These are phyloP conservation scores for Drosophila fuyamai DNA, from an alignment of 1,140 invertebrate genomes.

Conservation along the genomic window DNA sequence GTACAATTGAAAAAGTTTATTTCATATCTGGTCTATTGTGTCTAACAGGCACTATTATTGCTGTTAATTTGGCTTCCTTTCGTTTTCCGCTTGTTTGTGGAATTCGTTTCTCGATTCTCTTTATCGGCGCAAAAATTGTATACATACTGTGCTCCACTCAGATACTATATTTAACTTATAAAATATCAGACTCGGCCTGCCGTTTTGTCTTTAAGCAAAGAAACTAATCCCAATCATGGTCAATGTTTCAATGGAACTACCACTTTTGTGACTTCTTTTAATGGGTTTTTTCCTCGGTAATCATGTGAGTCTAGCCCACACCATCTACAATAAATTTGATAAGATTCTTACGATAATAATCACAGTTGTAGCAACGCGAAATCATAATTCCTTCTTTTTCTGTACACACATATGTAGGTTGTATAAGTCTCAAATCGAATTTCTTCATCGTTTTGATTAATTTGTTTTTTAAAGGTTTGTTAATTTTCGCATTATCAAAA, in stretches of 20 bases:
- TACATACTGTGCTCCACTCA: constrained; percentile 6
- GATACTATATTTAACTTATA: constrained; percentile 1
- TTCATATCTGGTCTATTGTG: constrained; percentile 27
- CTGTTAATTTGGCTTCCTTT: constrained; percentile 27
- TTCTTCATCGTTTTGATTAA: constrained; percentile 1
- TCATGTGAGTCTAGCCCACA: constrained; percentile 1
- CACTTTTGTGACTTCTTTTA: background rate
- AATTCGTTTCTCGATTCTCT: background rate
- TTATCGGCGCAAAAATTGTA: constrained; percentile 14
- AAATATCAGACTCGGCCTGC: constrained; percentile 1
- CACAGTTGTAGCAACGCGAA: background rate
- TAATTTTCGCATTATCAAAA: constrained; percentile 30
- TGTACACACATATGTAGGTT: too few relatives aligned
- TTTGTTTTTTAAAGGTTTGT: constrained; percentile 4
- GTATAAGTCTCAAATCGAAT: background rate
- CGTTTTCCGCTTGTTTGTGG: constrained; percentile 15
- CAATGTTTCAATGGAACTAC: background rate
- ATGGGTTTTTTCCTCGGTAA: background rate
- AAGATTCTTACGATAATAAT: constrained; percentile 8
- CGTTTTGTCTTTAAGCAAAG: background rate
- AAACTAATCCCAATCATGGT: background rate
- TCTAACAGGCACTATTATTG: constrained; percentile 38
- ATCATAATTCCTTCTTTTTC: constrained; percentile 3
- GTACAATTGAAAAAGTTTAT: constrained; percentile 30
- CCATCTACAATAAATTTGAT: constrained; percentile 7